Evolutionary conservation across 2,888 invertebrate species (phyloP), one percentile per base, ranked within the genome.

Genomic region (Plemyria rubiginata): DNA sequence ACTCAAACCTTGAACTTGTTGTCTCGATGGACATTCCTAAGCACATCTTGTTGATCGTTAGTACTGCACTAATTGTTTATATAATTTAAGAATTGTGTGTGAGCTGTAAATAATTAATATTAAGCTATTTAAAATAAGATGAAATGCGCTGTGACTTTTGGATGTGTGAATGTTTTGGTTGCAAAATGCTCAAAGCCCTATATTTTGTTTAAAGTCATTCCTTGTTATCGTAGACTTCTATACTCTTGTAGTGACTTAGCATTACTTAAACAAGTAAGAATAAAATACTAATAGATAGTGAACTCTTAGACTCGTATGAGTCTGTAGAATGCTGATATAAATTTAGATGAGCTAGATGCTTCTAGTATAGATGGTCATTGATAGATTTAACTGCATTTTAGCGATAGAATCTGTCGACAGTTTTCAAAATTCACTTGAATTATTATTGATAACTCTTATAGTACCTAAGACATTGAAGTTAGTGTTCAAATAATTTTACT

Each of bases 41-140:
- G 85, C 90, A 90, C 88, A 77, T 78, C 78, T 80, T 85, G 84
- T 87, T 87, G 79, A 79, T 86, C 82, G 81, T 88, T 88, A 88
- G 83, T 76, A 81, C 76, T 81, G 89, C 89, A 90, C 89, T 76
- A 49, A 63, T 59, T 60, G 72, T 84, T 81, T 78, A 73, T 80
- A 81, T 81, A 71, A 78, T 81, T 81, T 76, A 72, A 73, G 71
- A 80, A 72, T 76, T 75, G 76, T 78, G 77, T 75, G 77, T 81
- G 82, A 78, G 75, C 77, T 90, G 90, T 90, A 90, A 80, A 90
- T 89, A 89, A 13, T 62, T 79, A 84, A 84, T 82, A 81, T 70
- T 82, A 79, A 59, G 60, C 60, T 76, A 78, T 75, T 74, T 76
- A 74, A 71, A 70, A 73, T 75, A 69, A 71, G 60, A 75, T 74